phyloP scores from a whole-genome alignment of 1,140 invertebrate genomes.

The Goniozus legneri region DNA sequence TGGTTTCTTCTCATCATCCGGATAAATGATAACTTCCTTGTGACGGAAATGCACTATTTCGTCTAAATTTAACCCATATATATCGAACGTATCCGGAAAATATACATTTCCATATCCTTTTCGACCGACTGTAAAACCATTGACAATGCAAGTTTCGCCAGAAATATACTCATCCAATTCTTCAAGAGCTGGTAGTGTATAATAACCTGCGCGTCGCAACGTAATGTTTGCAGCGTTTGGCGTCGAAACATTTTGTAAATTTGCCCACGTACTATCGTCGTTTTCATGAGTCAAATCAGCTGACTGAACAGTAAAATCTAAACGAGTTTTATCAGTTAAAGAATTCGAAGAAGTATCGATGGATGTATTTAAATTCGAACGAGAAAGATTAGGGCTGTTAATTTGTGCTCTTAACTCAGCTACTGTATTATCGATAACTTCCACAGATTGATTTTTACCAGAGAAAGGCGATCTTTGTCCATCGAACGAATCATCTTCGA shows the following conservation, averaged over 20 bases:
- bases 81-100: conserved; percentile 83
- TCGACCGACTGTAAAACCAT: conserved; percentile 88
- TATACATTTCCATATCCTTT: conserved; percentile 89
- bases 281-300: neutral
- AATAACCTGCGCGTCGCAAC: conserved; percentile 71
- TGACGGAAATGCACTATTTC: conserved; percentile 78
- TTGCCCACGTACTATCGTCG: neutral
- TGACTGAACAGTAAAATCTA: conserved; percentile 12
- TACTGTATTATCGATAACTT: conserved; percentile 32
- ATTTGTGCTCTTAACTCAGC: conserved; percentile 23
- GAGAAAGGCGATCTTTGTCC: conserved; percentile 22
- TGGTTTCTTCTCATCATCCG: conserved; percentile 64
- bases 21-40: conserved; percentile 74
- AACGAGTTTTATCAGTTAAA: conserved; percentile 18
- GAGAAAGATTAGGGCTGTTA: conserved; percentile 7
- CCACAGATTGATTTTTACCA: conserved; percentile 15
- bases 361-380: conserved; percentile 6
- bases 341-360: conserved; percentile 14
- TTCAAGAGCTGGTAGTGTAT: conserved; percentile 67
- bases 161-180: conserved; percentile 57
- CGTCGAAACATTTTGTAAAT: too few species aligned
- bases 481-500: conserved; percentile 22
- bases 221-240: conserved; percentile 63
- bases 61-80: conserved; percentile 87
- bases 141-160: conserved; percentile 77